A percentile compares a stretch with the other conserved stretches of the same genome.
Evolutionary conservation across 1,140 invertebrate genomes (phyloP).

Genomic region (Drosophila funebris): DNA sequence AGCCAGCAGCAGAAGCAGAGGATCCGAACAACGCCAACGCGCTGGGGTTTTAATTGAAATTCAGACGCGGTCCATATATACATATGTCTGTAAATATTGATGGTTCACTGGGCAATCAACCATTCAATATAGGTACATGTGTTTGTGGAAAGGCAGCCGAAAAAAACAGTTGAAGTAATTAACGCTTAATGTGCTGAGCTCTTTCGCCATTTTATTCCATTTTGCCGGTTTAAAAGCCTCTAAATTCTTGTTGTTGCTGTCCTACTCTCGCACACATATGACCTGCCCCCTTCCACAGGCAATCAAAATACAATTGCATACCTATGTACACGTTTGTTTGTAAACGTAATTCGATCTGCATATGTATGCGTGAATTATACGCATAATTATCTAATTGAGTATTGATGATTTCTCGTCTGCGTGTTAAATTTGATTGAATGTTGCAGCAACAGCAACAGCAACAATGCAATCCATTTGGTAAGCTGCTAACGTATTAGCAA

Average conservation of each 20-base stretch:
- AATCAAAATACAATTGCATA: slow-evolving; percentile 16
- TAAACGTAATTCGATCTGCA: neutral
- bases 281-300: slow-evolving; percentile 10
- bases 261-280: slow-evolving; percentile 2
- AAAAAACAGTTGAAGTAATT: slow-evolving; percentile 25
- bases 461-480: slow-evolving; percentile 7
- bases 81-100: slow-evolving; percentile 19
- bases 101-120: slow-evolving; percentile 7
- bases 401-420: slow-evolving; percentile 55
- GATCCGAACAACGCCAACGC: slow-evolving; percentile 26
- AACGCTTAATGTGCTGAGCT: slow-evolving; percentile 11
- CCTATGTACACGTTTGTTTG: neutral
- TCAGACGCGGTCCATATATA: slow-evolving; percentile 13
- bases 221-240: slow-evolving; percentile 22
- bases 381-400: slow-evolving; percentile 78
- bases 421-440: slow-evolving; percentile 71
- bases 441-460: slow-evolving; percentile 23
- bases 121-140: slow-evolving; percentile 11
- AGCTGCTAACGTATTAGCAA: slow-evolving; percentile 35
- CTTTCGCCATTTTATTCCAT: neutral
- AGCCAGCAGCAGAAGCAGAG: slow-evolving; percentile 16
- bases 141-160: neutral
- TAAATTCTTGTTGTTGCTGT: slow-evolving; percentile 38
- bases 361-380: slow-evolving; percentile 21
- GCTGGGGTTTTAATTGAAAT: slow-evolving; percentile 69